Base-by-base conservation (phyloP, 2,113 vertebrate species). In the Chionis minor region DNA sequence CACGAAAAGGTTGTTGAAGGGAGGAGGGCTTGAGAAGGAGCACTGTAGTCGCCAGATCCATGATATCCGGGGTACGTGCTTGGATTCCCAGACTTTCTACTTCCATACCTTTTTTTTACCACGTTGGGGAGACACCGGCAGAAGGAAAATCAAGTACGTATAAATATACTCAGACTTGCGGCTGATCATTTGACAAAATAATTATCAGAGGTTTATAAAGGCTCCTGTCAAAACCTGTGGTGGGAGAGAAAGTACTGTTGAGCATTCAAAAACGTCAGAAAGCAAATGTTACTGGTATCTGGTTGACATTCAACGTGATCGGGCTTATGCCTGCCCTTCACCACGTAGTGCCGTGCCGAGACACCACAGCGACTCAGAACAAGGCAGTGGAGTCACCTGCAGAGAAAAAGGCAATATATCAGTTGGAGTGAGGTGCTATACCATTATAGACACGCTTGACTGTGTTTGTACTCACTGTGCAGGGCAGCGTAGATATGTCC, bases 321-420 rank as follows among this genome's bases (percentile, higher is more conserved):
- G 44, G 78, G 40, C 38, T 73, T 10, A 14, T 35, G 75, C 16
- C 20, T 35, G 22, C 33, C n/a, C 17, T 49, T 83, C 24, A 40
- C 52, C 9, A 2, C 0, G 18, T 9, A 35, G 12, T 30, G 35
- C 52, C 0, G 0, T 44, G 22, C 58, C 73, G 75, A 55, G 66
- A 30, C 17, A 27, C 30, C 54, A 24, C 30, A 69, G 67, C 23
- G 61, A 35, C 62, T 35, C 47, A 33, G 35, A 92, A 22, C 21
- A 33, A 72, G 66, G 12, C 52, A n/a, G 56, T 10, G 79, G 66
- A 66, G 52, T 5, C 71, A 14, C 27, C 77, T 73, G 80, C 44
- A 45, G 84, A 70, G 90, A 78, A 73, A 24, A 10, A 62, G 51
- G 22, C 35, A 47, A 6, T 20, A 4, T 1, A 1, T 4, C 19